Evolutionary conservation across 2,888 invertebrate species (phyloP), one percentile per base, ranked within the genome.

Genomic region (Petrolisthes manimaculis): DNA sequence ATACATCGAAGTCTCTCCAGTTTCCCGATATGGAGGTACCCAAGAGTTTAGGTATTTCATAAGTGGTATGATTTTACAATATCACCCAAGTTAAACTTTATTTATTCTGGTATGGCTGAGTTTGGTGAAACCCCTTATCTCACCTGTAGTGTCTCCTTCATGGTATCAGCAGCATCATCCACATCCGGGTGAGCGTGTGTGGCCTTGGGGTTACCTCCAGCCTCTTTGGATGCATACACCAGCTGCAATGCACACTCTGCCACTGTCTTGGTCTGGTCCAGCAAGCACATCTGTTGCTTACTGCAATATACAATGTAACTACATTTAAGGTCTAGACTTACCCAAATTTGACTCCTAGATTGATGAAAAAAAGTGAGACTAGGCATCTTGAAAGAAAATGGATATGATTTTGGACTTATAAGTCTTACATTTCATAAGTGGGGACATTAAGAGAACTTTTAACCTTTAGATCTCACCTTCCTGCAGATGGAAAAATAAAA

Each of bases 191-290:
- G 98, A 1, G 96, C 94, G 90, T 95, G 95, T 2, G 95, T 94
- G 0, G 98, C 98, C 95, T 96, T 92, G 0, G 92, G 92, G 67
- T 89, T 89, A 18, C 91, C 99, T 0, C 97, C 98, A 0, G 97
- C 95, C 92, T 97, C 96, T 92, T 97, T 97, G 1, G 97, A 95
- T 0, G 96, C 95, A 91, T 96, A 96, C 81, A 98, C 95, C 90
- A 98, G 94, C 92, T 97, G 97, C 5, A 97, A 94, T 3, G 97
- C 96, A n/a, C 97, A 96, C 94, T 99, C 99, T 0, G 97, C 95
- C 84, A 99, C 98, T 0, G 99, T 98, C 93, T 99, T 97, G 3
- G 97, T 95, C 93, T 98, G 97, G 92, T 98, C 97, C 90, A 99
- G 94, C 85, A 99, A 94, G 80, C 95, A 95, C 93, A 96, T 96